Evolutionary conservation across 2,888 invertebrate species (phyloP).

Genomic region (Chalcosyrphus nemorum): DNA sequence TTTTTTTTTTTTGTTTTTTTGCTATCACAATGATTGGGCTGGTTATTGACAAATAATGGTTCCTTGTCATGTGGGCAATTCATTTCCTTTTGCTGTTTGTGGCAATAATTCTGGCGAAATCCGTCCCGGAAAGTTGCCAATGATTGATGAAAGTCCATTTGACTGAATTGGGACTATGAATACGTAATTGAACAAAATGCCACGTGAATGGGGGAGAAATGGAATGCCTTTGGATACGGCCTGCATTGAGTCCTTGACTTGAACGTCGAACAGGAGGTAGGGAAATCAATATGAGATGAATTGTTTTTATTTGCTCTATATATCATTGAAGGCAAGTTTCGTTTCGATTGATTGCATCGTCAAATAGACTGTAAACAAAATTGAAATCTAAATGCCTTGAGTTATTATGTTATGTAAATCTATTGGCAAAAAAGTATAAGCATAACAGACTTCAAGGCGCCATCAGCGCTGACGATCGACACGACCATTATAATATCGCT

Average conservation of each 20-base stretch:
- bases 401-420: no score
- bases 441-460: no score
- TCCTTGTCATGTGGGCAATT: constrained; percentile 17
- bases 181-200: constrained; percentile 17
- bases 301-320: constrained; percentile 3
- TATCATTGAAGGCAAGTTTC: background rate
- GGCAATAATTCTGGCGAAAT: constrained; percentile 5
- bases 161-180: constrained; percentile 37
- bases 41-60: constrained; percentile 22
- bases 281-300: constrained; percentile 1
- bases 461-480: no score
- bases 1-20: no score
- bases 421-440: no score
- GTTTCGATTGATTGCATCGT: constrained; percentile 1
- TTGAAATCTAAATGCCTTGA: background rate
- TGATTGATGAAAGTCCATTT: constrained; percentile 35
- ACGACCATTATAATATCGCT: no score
- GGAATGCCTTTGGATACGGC: background rate
- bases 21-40: constrained; percentile 13
- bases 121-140: background rate
- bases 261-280: background rate
- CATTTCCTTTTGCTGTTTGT: constrained; percentile 15
- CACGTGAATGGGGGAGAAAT: background rate
- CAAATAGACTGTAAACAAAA: background rate
- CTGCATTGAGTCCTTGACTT: background rate